A percentile compares a stretch with the other conserved stretches of the same genome.
phyloP scores from a whole-genome alignment of 1,140 invertebrate genomes.

The Leguminivora glycinivorella region DNA sequence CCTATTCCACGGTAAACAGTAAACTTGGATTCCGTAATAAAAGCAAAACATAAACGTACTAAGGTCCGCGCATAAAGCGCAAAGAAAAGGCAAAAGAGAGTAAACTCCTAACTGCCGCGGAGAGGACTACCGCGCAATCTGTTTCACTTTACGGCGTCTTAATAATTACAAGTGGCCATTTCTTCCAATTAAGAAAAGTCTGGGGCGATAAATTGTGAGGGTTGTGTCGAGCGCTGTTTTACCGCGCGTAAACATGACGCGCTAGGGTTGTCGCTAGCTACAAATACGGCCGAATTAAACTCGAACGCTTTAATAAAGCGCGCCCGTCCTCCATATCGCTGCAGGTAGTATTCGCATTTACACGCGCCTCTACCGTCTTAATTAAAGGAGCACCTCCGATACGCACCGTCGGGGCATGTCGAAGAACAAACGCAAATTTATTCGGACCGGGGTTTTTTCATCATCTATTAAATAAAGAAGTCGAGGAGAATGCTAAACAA shows the following conservation, averaged over 20 bases:
- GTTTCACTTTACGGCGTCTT: slow-evolving; percentile 77
- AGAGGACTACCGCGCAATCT: slow-evolving; percentile 66
- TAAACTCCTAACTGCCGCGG: slow-evolving; percentile 31
- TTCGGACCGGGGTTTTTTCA: slow-evolving; percentile 70
- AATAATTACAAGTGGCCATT: slow-evolving; percentile 79
- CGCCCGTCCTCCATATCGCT: slow-evolving; percentile 47
- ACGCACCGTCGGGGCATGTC: slow-evolving; percentile 60
- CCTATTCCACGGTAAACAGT: slow-evolving; percentile 6
- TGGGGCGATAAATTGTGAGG: slow-evolving; percentile 74
- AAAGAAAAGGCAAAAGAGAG: slow-evolving; percentile 25
- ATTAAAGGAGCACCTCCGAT: slow-evolving; percentile 63
- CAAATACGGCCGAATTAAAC: slow-evolving; percentile 47
- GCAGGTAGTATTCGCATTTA: slow-evolving; percentile 57
- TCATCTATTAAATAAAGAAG: slow-evolving; percentile 77
- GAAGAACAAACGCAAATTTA: slow-evolving; percentile 71
- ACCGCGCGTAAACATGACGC: slow-evolving; percentile 60
- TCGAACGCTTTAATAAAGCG: slow-evolving; percentile 63
- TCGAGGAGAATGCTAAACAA: slow-evolving; percentile 76
- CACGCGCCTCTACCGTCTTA: slow-evolving; percentile 59
- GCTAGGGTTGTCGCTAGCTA: slow-evolving; percentile 54
- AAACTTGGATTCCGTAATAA: not conserved
- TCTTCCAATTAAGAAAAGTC: slow-evolving; percentile 78
- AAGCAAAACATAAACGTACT: slow-evolving; percentile 15
- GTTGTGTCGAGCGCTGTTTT: slow-evolving; percentile 55
- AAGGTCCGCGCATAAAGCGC: slow-evolving; percentile 2